Conservation (phyloP, 2,888 invertebrate genomes). For the Lithosia quadra region DNA sequence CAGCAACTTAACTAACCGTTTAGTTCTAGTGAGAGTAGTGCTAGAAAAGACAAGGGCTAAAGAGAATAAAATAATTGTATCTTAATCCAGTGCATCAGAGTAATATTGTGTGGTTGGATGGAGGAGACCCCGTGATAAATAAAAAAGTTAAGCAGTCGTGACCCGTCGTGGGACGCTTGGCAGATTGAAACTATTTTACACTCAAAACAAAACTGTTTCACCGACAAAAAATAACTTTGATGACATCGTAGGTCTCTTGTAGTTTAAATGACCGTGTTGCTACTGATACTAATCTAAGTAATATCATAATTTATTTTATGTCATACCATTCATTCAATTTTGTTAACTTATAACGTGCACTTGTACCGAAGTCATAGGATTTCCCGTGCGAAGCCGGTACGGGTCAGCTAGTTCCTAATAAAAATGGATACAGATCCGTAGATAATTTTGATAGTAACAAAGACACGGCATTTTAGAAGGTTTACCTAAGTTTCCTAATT, state of each 20-base stretch:
- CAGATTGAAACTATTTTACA: too few species aligned
- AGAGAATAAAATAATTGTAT: not conserved
- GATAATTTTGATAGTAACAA: not conserved
- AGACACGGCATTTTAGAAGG: not conserved
- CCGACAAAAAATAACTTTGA: not conserved
- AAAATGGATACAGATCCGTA: not conserved
- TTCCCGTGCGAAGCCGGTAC: not conserved
- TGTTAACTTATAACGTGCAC: not conserved
- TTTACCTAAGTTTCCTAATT: slow-evolving; percentile 3
- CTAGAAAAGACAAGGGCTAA: not conserved
- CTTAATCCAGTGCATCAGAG: not conserved
- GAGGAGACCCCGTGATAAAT: too few species aligned
- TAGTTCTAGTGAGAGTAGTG: slow-evolving; percentile 4
- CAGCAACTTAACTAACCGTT: not conserved
- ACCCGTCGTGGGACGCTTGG: too few species aligned
- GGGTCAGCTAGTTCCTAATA: not conserved
- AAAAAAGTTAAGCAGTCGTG: not conserved
- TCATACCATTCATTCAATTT: not conserved
- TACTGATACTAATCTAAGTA: not conserved
- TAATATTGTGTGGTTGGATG: too few species aligned
- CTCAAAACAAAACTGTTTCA: not conserved
- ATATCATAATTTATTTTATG: not conserved
- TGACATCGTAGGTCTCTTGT: too few species aligned
- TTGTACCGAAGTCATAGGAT: too few species aligned
- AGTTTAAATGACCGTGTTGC: not conserved